phyloP scores from a whole-genome alignment of 2,888 invertebrate genomes.

The Gymnoscelis rufifasciata region DNA sequence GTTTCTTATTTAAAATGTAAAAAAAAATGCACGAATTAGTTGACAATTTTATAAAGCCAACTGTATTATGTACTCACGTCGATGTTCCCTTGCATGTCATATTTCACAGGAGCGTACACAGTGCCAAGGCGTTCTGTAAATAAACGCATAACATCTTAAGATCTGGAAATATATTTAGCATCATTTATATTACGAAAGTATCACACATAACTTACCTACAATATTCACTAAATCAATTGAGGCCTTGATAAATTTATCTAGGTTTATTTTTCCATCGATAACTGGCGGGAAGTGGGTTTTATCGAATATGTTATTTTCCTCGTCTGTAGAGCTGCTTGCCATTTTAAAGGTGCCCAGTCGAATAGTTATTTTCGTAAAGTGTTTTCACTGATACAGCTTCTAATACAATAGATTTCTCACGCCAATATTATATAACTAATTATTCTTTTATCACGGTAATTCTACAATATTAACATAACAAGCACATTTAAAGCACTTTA shows the following conservation, averaged over 20 bases:
- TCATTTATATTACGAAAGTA: slow-evolving; percentile 3
- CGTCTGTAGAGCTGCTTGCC: slow-evolving; percentile 42
- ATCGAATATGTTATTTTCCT: slow-evolving; percentile 35
- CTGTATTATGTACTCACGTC: slow-evolving; percentile 76
- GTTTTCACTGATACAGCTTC: slow-evolving; percentile 19
- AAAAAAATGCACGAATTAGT: too few species aligned
- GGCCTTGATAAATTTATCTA: slow-evolving; percentile 80
- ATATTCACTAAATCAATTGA: slow-evolving; percentile 80
- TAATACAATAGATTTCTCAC: slow-evolving; percentile 30
- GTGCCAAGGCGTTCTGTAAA: slow-evolving; percentile 85
- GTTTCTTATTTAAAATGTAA: too few species aligned
- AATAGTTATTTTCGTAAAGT: slow-evolving; percentile 18
- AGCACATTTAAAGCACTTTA: slow-evolving; percentile 9
- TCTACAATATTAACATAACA: slow-evolving; percentile 26
- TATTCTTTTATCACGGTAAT: slow-evolving; percentile 25
- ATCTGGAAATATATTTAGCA: slow-evolving; percentile 4
- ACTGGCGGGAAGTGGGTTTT: slow-evolving; percentile 75
- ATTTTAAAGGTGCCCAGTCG: slow-evolving; percentile 35
- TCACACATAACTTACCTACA: slow-evolving; percentile 76
- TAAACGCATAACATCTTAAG: slow-evolving; percentile 16
- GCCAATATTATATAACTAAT: slow-evolving; percentile 27
- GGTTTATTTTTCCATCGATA: slow-evolving; percentile 78
- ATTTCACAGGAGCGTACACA: slow-evolving; percentile 84
- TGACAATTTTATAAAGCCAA: neutral
- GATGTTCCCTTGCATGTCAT: slow-evolving; percentile 88